Evolutionary conservation across 30 jellyfish, hydroid and myxozoan species (phyloP).

Genomic region (Clytia hemisphaerica): DNA sequence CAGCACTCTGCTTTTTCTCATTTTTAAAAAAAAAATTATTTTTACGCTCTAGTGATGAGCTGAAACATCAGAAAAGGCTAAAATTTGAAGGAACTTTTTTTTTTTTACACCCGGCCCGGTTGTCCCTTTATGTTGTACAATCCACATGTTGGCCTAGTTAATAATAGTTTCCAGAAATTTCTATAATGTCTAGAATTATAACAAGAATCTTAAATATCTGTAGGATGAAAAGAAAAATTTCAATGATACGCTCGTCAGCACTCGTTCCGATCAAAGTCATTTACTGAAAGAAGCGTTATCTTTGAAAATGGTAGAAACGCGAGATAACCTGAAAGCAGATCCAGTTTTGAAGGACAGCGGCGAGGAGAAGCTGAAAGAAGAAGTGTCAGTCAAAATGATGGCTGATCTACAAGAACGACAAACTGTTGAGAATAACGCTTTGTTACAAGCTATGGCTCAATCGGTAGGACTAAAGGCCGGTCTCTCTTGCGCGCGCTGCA

Average conservation of each 20-base stretch:
- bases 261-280: too few species aligned
- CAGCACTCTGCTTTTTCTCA: too few species aligned
- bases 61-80: too few species aligned
- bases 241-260: neutral
- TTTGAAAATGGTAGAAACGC: too few species aligned
- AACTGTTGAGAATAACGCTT: constrained; percentile 54
- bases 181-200: neutral
- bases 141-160: neutral
- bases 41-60: too few species aligned
- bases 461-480: constrained; percentile 17
- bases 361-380: constrained; percentile 46
- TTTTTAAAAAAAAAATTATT: too few species aligned
- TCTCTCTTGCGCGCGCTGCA: too few species aligned
- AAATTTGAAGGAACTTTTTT: too few species aligned
- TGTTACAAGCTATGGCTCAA: constrained; percentile 28
- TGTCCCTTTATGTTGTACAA: neutral
- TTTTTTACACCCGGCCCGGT: too few species aligned
- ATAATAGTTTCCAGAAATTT: neutral
- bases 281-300: too few species aligned
- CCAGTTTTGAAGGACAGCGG: constrained; percentile 19
- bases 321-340: too few species aligned
- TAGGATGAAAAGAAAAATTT: neutral
- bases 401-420: constrained; percentile 88
- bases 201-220: neutral
- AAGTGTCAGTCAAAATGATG: constrained; percentile 46